Evolutionary conservation across 64 coral and sea anemone species (phyloP), one percentile per base, ranked within the genome.

Genomic region (Cladopsammia gracilis): DNA sequence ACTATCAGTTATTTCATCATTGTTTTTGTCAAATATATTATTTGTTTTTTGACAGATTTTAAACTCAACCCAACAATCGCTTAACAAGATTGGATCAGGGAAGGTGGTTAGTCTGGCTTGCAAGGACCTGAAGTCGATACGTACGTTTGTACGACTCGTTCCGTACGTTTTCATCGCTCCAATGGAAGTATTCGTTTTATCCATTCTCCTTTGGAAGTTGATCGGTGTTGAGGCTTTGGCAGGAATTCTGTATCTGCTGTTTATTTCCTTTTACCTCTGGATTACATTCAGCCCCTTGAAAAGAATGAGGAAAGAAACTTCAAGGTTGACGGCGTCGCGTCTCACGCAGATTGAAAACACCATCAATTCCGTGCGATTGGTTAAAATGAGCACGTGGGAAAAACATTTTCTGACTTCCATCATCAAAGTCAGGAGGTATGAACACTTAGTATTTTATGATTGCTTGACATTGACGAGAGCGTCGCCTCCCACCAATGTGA

Each of bases 301-400:
- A 25, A 67, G 22, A 8, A 20, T 75, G 20, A 56, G 47, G 56
- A 54, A 53, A 52, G 24, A 73, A 58, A 87, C 83, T 47, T 70
- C 73, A 7, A 68, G 58, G 42, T 76, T 64, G 6, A 93, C 91
- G 23, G 91, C 76, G 12, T 8, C 58, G 16, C 83, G 91, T 23
- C 83, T 93, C 12, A 75, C 75, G 14, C 78, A 78, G 15, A 62
- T 93, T 25, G 62, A 75, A 57, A 84, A 93, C 48, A 50, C 77
- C 26, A 87, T 93, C 5, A 19, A 73, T 5, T 83, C 82, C 0
- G 78, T 93, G 47, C 84, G 83, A 4, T 71, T 93, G 22, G 78
- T 93, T 53, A 93, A 93, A 62, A 88, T 88, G 73, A 93, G 79
- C n/a, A 57, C 75, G 34, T 88, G 83, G 91, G 91, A 93, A 58